A percentile compares a stretch with the other conserved stretches of the same genome.
These are phyloP conservation scores for Hypena proboscidalis DNA, from an alignment of 2,888 invertebrate species.

Conservation along the genomic window DNA sequence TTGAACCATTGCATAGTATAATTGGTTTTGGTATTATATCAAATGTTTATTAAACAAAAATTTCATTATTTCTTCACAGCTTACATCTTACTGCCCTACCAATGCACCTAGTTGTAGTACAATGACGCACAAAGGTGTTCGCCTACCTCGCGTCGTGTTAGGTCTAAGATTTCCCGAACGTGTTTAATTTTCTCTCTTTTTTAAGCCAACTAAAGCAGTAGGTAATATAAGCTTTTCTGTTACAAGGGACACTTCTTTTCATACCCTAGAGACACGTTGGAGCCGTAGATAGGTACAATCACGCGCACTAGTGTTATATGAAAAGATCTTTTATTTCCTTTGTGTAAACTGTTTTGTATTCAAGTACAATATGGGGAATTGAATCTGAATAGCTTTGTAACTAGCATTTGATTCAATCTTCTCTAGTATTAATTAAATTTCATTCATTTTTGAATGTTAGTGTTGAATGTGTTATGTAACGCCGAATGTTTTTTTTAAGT, in stretches of 20 bases:
- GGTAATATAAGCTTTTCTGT: constrained; percentile 57
- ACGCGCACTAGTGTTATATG: constrained; percentile 50
- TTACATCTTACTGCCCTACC: background rate
- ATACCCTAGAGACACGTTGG: constrained; percentile 62
- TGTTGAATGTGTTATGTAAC: too few relatives aligned
- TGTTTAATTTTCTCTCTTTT: constrained; percentile 51
- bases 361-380: constrained; percentile 37
- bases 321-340: constrained; percentile 44
- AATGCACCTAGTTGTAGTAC: background rate
- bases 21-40: too few relatives aligned
- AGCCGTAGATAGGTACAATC: constrained; percentile 53
- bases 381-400: constrained; percentile 25
- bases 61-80: too few relatives aligned
- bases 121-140: constrained; percentile 2
- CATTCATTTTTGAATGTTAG: background rate
- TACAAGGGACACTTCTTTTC: constrained; percentile 62
- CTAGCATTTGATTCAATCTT: constrained; percentile 12
- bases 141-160: background rate
- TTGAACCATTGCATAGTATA: too few relatives aligned
- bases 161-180: constrained; percentile 50
- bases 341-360: constrained; percentile 38
- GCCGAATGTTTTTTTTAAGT: too few relatives aligned
- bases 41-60: too few relatives aligned
- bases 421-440: constrained; percentile 14
- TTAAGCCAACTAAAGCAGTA: constrained; percentile 53